A percentile compares a stretch with the other conserved stretches of the same genome.
phyloP scores from a whole-genome alignment of 1,140 invertebrate genomes.

The Platorchestia sp. region DNA sequence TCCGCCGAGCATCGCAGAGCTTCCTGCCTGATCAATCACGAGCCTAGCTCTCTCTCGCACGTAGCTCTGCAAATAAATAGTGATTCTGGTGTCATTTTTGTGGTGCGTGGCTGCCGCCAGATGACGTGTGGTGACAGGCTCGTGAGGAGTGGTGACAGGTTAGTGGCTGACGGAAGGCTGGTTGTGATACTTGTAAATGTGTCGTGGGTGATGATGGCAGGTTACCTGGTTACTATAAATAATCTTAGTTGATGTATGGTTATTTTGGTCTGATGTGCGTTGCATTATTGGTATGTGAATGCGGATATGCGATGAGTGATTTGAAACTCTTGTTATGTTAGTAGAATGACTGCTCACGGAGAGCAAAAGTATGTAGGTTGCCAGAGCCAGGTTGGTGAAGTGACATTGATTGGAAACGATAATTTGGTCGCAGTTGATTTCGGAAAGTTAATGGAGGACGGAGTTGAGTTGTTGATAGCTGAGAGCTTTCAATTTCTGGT shows the following conservation, averaged over 20 bases:
- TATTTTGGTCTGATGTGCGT: background rate
- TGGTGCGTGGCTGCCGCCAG: background rate
- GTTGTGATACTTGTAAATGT: background rate
- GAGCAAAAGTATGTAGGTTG: background rate
- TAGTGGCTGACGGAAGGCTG: background rate
- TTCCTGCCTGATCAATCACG: constrained; percentile 41
- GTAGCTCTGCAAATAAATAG: constrained; percentile 20
- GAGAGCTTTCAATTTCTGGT: no score
- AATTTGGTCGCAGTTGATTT: background rate
- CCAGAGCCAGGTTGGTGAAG: background rate
- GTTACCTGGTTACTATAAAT: background rate
- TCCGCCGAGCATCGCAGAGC: background rate
- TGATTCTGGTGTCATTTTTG: background rate
- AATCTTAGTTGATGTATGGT: background rate
- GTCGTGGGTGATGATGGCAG: background rate
- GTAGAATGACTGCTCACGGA: background rate
- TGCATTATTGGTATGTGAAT: background rate
- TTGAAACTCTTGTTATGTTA: background rate
- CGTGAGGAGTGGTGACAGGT: background rate
- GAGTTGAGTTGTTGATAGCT: no score
- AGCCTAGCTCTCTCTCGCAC: constrained; percentile 23
- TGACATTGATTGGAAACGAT: no score
- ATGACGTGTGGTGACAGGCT: background rate
- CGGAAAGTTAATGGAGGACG: background rate
- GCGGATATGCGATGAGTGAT: background rate